Conservation (phyloP, 2,888 invertebrate species). For the Perdita meconis region DNA sequence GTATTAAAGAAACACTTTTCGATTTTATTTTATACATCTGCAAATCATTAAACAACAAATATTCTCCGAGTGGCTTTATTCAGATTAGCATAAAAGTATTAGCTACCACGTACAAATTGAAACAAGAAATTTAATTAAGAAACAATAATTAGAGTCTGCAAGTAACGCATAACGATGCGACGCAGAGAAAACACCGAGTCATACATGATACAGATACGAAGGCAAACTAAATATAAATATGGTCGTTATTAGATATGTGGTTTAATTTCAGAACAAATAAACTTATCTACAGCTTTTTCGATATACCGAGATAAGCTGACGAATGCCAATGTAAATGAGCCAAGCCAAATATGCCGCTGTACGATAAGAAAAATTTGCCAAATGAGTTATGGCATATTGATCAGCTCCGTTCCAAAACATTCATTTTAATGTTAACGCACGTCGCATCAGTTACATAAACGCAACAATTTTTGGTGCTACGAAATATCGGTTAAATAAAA, state of each 20-base stretch:
- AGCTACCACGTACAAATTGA: too few species aligned
- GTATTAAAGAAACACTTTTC: too few species aligned
- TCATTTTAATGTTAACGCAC: neutral
- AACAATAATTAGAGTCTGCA: conserved; percentile 1
- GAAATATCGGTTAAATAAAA: neutral
- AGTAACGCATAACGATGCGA: conserved; percentile 12
- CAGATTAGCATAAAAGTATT: too few species aligned
- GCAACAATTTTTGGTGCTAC: neutral
- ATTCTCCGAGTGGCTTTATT: too few species aligned
- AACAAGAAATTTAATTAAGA: neutral
- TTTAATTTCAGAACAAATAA: conserved; percentile 58
- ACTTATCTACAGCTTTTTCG: conserved; percentile 44
- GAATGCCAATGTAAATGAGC: conserved; percentile 21
- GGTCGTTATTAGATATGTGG: conserved; percentile 43
- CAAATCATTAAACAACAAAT: too few species aligned
- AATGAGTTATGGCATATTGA: neutral
- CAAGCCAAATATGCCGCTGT: conserved; percentile 3
- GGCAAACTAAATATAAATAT: conserved; percentile 49
- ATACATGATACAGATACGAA: conserved; percentile 43
- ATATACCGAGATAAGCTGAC: conserved; percentile 34
- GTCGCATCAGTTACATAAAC: neutral
- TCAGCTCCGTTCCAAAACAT: neutral
- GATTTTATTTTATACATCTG: too few species aligned
- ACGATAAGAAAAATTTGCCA: conserved; percentile 4
- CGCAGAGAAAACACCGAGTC: conserved; percentile 35